phyloP scores from a whole-genome alignment of 2,113 vertebrate species.

The Hyperoodon ampullatus region DNA sequence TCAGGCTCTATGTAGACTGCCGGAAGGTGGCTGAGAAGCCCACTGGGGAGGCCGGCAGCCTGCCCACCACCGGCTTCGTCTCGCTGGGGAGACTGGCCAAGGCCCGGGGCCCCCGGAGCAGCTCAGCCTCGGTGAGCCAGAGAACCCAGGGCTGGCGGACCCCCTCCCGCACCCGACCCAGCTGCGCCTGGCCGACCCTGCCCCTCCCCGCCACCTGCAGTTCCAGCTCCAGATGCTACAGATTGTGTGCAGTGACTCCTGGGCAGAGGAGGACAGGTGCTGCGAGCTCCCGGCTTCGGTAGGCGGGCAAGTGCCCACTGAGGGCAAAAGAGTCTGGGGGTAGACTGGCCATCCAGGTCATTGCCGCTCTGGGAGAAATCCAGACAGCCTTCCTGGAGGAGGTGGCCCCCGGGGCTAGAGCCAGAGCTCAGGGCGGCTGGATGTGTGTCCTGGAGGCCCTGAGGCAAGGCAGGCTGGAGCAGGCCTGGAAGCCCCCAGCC shows the following conservation, averaged over 20 bases:
- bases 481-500: neutral
- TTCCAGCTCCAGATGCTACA: constrained; percentile 95
- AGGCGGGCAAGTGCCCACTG: constrained; percentile 25
- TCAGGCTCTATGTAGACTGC: constrained; percentile 94
- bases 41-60: constrained; percentile 83
- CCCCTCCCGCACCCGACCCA: neutral
- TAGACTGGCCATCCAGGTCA: rapidly evolving
- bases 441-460: neutral
- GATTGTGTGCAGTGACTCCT: constrained; percentile 90
- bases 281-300: constrained; percentile 94
- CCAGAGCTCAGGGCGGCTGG: rapidly evolving
- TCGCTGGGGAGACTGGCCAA: constrained; percentile 93
- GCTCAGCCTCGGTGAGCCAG: constrained; percentile 88
- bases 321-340: neutral
- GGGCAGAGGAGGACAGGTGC: constrained; percentile 91
- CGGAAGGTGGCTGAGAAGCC: constrained; percentile 90
- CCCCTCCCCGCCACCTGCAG: constrained; percentile 73
- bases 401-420: neutral
- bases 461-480: neutral
- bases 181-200: rapidly evolving
- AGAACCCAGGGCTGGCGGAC: rapidly evolving
- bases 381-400: neutral
- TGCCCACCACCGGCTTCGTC: constrained; percentile 90
- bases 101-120: constrained; percentile 90
- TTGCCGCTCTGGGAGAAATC: neutral